Base-by-base conservation (phyloP, 2,113 vertebrate species). In the Zeus faber region DNA sequence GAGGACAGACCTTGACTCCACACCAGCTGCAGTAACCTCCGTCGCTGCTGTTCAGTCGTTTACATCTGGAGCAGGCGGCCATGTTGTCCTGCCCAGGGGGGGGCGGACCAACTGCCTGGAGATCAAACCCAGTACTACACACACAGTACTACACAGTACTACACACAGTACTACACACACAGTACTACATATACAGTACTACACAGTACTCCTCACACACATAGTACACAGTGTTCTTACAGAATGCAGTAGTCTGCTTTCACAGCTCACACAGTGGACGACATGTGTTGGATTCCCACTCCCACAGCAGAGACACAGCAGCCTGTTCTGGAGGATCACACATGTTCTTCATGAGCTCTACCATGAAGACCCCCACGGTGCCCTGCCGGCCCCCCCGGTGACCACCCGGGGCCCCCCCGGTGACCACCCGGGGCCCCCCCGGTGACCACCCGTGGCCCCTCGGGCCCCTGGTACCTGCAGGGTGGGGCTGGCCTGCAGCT, bases 21-120 rank as follows among this genome's bases (percentile, higher is more conserved):
- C 91, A 95, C 91, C 91, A 93, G 82, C 91, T 88, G 1, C 94
- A 97, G 89, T 89, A 95, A 57, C 66, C 71, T 3, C 91, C 90
- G 0, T 92, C 74, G 0, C 35, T 13, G 13, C 40, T 77, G 65
- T 93, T 95, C 10, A 65, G 8, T 0, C 76, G 72, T 2, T 65
- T 71, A 76, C 93, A 96, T 16, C 86, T 91, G 39, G 85, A 89
- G 74, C 94, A 96, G 8, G 31, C 72, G 27, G 85, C 22, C 41
- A 29, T 87, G 72, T 85, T 89, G 39, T n/a, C n/a, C n/a, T n/a
- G n/a, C n/a, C n/a, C n/a, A n/a, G n/a, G n/a, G n/a, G n/a, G n/a
- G n/a, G n/a, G n/a, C n/a, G n/a, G n/a, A n/a, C n/a, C n/a, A n/a
- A n/a, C n/a, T n/a, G n/a, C n/a, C n/a, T n/a, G n/a, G n/a, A n/a